Evolutionary conservation across 2,797 vertebrate species (phyloP).

Genomic region (Pteronotus mesoamericanus): DNA sequence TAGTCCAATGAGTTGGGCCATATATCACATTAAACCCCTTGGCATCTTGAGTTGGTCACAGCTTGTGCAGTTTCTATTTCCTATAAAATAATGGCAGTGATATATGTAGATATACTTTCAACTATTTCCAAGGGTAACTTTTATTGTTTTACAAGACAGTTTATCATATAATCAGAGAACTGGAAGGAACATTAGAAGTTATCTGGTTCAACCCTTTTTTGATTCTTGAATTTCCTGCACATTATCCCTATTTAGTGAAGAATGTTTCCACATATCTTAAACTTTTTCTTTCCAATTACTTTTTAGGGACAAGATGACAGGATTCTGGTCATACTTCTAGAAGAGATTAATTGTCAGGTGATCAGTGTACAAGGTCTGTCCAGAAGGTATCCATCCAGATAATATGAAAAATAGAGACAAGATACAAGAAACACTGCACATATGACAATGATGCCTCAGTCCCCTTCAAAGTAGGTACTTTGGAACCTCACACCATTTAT

Average conservation of each 20-base stretch:
- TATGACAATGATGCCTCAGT: no score
- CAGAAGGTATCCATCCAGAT: no score
- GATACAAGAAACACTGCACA: no score
- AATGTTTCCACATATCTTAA: not conserved
- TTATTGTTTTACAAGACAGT: conserved; percentile 45
- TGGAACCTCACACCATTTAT: no score
- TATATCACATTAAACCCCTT: conserved; percentile 57
- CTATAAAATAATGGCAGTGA: conserved; percentile 55
- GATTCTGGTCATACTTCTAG: not conserved
- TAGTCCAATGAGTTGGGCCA: conserved; percentile 34
- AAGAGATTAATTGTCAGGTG: not conserved
- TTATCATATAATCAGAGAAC: conserved; percentile 39
- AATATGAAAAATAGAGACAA: no score
- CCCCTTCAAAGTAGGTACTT: no score
- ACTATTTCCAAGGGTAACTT: conserved; percentile 34
- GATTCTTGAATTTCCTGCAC: not conserved
- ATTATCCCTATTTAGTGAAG: not conserved
- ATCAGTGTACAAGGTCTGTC: not conserved
- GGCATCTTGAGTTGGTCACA: conserved; percentile 61
- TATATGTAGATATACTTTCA: conserved; percentile 58
- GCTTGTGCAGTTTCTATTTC: conserved; percentile 39
- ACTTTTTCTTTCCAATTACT: not conserved
- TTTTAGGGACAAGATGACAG: not conserved
- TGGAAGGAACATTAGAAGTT: not conserved
- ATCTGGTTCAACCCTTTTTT: not conserved